Evolutionary conservation across 2,797 vertebrate species (phyloP).

Genomic region (Pyrocephalus nanus): DNA sequence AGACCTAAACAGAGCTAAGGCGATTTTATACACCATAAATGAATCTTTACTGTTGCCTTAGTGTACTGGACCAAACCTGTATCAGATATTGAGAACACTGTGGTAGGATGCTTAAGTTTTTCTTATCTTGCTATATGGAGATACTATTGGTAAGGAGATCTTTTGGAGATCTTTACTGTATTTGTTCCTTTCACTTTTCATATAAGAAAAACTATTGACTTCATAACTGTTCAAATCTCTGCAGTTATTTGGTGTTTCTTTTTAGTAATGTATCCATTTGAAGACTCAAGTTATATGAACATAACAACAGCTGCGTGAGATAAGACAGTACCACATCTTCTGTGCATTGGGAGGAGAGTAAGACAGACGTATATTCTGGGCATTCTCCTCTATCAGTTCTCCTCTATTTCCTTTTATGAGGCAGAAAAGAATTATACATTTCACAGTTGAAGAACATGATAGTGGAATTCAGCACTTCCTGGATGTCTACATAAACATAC

Average conservation of each 20-base stretch:
- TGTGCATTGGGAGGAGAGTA: background rate
- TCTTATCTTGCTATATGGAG: background rate
- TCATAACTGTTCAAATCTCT: background rate
- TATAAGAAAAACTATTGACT: background rate
- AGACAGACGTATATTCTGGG: accelerated
- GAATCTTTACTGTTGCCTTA: background rate
- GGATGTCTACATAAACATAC: background rate
- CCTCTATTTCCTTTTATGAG: background rate
- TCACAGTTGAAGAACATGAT: background rate
- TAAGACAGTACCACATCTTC: background rate
- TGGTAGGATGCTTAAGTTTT: background rate
- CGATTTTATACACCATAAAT: background rate
- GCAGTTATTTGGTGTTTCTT: background rate
- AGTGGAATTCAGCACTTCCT: background rate
- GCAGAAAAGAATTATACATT: background rate
- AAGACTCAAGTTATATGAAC: background rate
- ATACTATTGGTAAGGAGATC: background rate
- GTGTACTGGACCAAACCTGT: background rate
- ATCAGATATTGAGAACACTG: background rate
- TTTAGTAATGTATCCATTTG: background rate
- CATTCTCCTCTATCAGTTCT: background rate
- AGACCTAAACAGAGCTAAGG: background rate
- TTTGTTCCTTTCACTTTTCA: background rate
- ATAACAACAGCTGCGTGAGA: background rate
- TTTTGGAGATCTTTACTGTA: background rate